These are phyloP conservation scores for Lymantria monacha DNA, from an alignment of 2,888 invertebrate genomes.

Conservation along the genomic window DNA sequence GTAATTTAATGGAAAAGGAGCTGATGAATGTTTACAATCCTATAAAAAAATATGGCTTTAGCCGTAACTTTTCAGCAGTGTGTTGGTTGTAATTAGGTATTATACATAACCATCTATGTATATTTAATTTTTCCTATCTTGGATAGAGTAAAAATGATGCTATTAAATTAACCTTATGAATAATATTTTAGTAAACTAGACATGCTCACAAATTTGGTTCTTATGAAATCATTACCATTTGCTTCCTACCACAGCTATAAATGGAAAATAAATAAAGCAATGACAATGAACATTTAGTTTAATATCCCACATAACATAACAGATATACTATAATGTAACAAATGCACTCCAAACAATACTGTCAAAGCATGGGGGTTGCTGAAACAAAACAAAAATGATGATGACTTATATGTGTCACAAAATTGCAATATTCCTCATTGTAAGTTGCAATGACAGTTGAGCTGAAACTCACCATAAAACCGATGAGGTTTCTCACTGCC, in stretches of 20 bases:
- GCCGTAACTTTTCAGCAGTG: too few species aligned
- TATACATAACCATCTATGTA: background rate
- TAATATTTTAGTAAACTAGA: background rate
- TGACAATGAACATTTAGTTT: constrained; percentile 30
- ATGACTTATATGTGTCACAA: constrained; percentile 35
- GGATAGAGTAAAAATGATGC: background rate
- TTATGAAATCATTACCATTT: background rate
- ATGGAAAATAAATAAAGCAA: constrained; percentile 34
- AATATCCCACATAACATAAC: constrained; percentile 33
- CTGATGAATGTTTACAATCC: too few species aligned
- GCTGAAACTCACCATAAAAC: constrained; percentile 74
- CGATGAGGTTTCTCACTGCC: constrained; percentile 70
- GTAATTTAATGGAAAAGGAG: too few species aligned
- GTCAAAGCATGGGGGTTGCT: constrained; percentile 57
- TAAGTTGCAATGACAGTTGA: constrained; percentile 16
- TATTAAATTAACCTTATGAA: background rate
- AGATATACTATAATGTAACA: constrained; percentile 23
- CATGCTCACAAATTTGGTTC: background rate
- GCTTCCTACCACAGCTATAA: background rate
- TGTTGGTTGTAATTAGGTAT: too few species aligned
- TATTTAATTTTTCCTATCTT: background rate
- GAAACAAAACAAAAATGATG: constrained; percentile 57
- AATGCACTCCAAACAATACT: constrained; percentile 36
- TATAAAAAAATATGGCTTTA: too few species aligned
- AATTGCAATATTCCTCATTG: constrained; percentile 24